Conservation (phyloP, 2,113 vertebrate genomes). For the Heterotilapia buettikoferi region DNA sequence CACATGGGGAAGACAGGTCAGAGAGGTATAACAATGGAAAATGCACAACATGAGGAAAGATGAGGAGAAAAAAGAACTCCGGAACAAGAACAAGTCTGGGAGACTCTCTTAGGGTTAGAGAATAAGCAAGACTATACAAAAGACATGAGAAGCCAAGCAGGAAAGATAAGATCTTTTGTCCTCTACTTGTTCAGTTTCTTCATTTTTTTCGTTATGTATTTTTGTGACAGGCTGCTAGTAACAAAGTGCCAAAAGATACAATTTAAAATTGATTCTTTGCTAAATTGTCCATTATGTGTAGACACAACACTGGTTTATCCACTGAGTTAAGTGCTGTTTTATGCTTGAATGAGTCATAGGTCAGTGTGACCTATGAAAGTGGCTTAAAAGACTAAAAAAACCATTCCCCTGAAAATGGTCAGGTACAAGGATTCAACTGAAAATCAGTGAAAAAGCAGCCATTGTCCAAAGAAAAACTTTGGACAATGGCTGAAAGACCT, state of each 20-base stretch:
- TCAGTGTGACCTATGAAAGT: not conserved
- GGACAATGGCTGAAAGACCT: not conserved
- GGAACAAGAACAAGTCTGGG: not conserved
- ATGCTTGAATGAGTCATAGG: not conserved
- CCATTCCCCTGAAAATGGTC: not conserved
- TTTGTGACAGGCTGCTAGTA: not conserved
- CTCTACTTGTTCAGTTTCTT: not conserved
- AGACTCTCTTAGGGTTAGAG: not conserved
- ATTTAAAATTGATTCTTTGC: not conserved
- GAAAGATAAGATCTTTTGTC: not conserved
- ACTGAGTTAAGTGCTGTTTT: not conserved
- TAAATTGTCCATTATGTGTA: not conserved
- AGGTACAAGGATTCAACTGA: not conserved
- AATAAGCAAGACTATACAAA: not conserved
- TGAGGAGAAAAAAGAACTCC: not conserved
- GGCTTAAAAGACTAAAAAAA: not conserved
- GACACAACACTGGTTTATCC: not conserved
- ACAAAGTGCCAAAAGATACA: not conserved
- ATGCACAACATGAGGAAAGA: not conserved
- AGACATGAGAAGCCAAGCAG: not conserved
- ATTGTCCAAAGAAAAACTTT: not conserved
- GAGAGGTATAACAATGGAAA: not conserved
- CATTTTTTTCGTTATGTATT: rapidly evolving
- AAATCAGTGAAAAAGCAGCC: not conserved
- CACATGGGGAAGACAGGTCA: not conserved